phyloP scores from a whole-genome alignment of 53 echinoderm and acorn worm genomes.

The Echinometra lucunter region DNA sequence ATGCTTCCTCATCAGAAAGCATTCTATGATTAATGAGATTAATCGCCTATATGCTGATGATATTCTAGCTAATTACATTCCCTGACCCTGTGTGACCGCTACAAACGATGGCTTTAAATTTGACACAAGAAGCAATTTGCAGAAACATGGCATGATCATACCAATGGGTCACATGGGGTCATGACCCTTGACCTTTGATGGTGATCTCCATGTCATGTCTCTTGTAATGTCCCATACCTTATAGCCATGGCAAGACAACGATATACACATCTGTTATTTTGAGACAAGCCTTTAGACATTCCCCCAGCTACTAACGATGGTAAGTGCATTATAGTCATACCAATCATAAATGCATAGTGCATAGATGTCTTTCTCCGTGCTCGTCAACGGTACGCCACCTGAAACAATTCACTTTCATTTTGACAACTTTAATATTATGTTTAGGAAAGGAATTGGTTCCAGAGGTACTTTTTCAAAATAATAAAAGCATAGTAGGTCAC shows the following conservation, averaged over 20 bases:
- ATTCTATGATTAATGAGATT: no score
- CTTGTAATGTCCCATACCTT: not conserved
- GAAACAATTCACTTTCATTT: not conserved
- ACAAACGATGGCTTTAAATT: not conserved
- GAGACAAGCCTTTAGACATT: not conserved
- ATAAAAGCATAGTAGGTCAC: not conserved
- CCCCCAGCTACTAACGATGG: not conserved
- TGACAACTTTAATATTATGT: not conserved
- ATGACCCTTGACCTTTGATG: slow-evolving; percentile 2
- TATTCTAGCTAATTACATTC: not conserved
- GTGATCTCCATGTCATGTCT: not conserved
- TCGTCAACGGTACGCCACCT: not conserved
- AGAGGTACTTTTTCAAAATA: not conserved
- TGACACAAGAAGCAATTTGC: not conserved
- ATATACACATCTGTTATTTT: slow-evolving; percentile 4
- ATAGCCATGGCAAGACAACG: slow-evolving; percentile 41
- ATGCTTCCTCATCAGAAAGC: no score
- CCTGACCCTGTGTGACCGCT: not conserved
- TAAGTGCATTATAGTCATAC: slow-evolving; percentile 40
- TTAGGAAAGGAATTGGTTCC: not conserved
- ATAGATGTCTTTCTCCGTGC: not conserved
- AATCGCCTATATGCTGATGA: no score
- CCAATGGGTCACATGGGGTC: not conserved
- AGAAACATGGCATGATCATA: not conserved
- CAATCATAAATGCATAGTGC: slow-evolving; percentile 10